A percentile compares a stretch with the other conserved stretches of the same genome.
Evolutionary conservation across 2,113 vertebrate genomes (phyloP).

Genomic region (Ctenomys sociabilis): DNA sequence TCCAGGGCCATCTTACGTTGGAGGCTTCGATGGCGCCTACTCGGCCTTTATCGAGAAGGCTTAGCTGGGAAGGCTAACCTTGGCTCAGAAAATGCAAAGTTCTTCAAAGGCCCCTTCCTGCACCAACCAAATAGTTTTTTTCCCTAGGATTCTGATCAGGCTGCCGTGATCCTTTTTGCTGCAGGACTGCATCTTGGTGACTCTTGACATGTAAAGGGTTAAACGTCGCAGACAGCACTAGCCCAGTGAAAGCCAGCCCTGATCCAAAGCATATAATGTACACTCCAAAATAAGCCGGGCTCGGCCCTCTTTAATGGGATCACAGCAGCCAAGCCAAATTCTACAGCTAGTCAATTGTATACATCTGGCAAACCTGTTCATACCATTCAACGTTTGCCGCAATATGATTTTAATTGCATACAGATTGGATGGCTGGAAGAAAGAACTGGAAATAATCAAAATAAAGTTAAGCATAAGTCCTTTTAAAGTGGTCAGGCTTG

Average conservation of each 20-base stretch:
- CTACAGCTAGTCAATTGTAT: conserved; percentile 75
- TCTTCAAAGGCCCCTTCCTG: conserved; percentile 12
- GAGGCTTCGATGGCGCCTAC: background rate
- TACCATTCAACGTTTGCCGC: conserved; percentile 66
- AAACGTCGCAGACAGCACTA: background rate
- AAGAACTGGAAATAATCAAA: conserved; percentile 64
- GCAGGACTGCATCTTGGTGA: background rate
- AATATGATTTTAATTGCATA: conserved; percentile 82
- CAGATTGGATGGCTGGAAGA: conserved; percentile 79
- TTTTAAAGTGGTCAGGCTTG: conserved; percentile 54
- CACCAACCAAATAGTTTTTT: background rate
- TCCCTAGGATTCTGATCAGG: background rate
- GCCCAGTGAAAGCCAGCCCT: conserved; percentile 57
- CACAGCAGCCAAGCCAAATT: conserved; percentile 73
- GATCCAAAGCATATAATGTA: conserved; percentile 75
- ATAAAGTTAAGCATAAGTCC: conserved; percentile 71
- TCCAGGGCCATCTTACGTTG: rapidly evolving
- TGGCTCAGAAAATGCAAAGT: background rate
- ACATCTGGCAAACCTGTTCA: conserved; percentile 78
- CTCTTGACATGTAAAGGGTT: conserved; percentile 68
- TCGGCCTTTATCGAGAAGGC: background rate
- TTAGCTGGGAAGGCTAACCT: background rate
- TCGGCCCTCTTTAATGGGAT: conserved; percentile 74
- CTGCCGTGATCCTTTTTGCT: background rate
- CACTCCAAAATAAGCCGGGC: conserved; percentile 70